Percentiles rank a stretch among this genome's conserved stretches.
Conservation (phyloP, 2,797 vertebrate species). For the Halcyon chelicuti region DNA sequence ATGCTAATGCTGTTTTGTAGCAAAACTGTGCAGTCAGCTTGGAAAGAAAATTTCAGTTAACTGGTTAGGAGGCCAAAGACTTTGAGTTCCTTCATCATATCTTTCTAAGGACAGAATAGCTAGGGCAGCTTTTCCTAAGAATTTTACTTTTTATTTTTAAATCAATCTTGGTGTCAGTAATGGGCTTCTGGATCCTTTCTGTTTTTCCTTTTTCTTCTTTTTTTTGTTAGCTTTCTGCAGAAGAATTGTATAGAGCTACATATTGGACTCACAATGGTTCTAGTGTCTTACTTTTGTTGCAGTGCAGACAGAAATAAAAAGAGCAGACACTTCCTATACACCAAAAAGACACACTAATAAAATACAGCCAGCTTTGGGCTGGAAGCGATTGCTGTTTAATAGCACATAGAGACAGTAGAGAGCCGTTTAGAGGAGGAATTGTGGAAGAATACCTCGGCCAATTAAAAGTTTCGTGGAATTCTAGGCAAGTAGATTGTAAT, state of each 20-base stretch:
- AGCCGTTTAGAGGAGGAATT: neutral
- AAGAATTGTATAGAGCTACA: rapidly evolving
- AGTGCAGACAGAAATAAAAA: neutral
- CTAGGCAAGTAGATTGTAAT: neutral
- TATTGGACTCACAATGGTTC: neutral
- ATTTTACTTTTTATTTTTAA: neutral
- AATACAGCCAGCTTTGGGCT: neutral
- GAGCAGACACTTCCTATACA: neutral
- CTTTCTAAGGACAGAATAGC: neutral
- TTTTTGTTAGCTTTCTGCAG: neutral
- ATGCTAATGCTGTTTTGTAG: neutral
- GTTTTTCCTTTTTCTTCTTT: neutral
- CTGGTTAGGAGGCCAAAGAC: neutral
- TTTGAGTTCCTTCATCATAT: neutral
- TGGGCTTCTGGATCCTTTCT: neutral
- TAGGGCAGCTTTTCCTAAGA: neutral
- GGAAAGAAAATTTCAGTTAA: neutral
- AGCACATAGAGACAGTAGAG: neutral
- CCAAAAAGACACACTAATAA: neutral
- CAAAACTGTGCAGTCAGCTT: neutral
- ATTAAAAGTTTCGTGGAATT: neutral
- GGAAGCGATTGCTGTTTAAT: neutral
- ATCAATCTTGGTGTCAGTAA: neutral
- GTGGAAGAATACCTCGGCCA: neutral
- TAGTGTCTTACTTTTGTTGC: neutral